A percentile compares a stretch with the other conserved stretches of the same genome.
Evolutionary conservation across 2,797 vertebrate genomes (phyloP).

Genomic region (Nothura maculosa): DNA sequence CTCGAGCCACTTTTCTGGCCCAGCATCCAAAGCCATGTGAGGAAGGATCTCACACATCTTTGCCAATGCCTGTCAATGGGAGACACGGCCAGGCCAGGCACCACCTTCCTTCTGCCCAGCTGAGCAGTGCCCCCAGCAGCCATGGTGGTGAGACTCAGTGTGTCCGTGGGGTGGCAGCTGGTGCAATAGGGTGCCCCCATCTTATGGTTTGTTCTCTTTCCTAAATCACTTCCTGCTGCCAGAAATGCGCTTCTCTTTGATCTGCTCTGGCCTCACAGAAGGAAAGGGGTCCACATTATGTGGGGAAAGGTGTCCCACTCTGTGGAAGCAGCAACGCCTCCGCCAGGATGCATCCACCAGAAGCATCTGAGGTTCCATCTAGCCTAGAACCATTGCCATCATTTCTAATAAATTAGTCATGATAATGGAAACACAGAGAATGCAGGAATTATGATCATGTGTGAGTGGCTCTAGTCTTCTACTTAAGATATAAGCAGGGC

Average conservation of each 20-base stretch:
- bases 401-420: background rate
- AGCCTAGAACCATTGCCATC: background rate
- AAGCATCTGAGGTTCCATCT: background rate
- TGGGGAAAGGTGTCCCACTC: background rate
- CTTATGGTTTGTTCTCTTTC: background rate
- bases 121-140: too few species aligned
- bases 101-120: too few species aligned
- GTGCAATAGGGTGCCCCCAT: background rate
- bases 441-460: background rate
- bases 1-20: background rate
- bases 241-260: background rate
- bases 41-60: too few species aligned
- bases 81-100: too few species aligned
- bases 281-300: background rate
- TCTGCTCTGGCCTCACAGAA: background rate
- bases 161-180: background rate
- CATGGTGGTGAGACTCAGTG: background rate
- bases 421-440: background rate
- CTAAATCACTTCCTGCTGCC: background rate
- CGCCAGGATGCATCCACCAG: background rate
- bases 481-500: background rate
- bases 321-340: background rate
- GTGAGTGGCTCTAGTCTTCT: background rate
- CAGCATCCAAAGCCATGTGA: background rate
- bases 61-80: too few species aligned